These are phyloP conservation scores for Bradynema listronoti DNA, from an alignment of 1,140 invertebrate species.

Conservation along the genomic window DNA sequence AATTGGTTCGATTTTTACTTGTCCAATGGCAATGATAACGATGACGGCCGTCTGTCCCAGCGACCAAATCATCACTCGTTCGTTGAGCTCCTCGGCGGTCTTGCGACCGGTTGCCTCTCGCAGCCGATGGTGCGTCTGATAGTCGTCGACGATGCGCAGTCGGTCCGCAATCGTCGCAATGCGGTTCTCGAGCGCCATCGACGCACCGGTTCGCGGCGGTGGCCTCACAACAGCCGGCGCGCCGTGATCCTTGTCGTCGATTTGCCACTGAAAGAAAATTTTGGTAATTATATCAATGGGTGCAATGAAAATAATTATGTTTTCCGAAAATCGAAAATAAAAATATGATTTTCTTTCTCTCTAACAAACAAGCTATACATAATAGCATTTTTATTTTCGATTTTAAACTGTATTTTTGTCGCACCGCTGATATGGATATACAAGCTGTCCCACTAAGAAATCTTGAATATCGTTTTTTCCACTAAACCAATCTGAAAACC, in stretches of 20 bases:
- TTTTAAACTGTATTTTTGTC: too few species aligned
- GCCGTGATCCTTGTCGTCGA: constrained; percentile 25
- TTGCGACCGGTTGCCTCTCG: constrained; percentile 86
- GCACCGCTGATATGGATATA: too few species aligned
- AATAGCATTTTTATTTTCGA: too few species aligned
- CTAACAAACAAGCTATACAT: too few species aligned
- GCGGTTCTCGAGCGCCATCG: constrained; percentile 38
- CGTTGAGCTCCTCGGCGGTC: constrained; percentile 87
- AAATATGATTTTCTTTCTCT: too few species aligned
- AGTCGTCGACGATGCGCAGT: constrained; percentile 39
- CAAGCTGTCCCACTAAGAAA: too few species aligned
- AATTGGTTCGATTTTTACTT: constrained; percentile 64
- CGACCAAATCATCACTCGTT: constrained; percentile 85
- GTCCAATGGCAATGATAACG: constrained; percentile 73
- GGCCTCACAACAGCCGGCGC: constrained; percentile 22
- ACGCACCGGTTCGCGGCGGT: constrained; percentile 24
- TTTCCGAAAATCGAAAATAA: too few species aligned
- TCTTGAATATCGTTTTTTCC: too few species aligned
- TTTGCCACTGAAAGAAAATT: constrained; percentile 35
- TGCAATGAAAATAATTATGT: too few species aligned
- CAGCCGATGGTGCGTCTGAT: constrained; percentile 80
- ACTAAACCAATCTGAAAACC: too few species aligned
- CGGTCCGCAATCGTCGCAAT: constrained; percentile 42
- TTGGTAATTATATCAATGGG: too few species aligned
- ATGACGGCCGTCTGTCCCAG: constrained; percentile 78